Base-by-base conservation (phyloP, 2,113 vertebrate genomes). In the Progne subis region DNA sequence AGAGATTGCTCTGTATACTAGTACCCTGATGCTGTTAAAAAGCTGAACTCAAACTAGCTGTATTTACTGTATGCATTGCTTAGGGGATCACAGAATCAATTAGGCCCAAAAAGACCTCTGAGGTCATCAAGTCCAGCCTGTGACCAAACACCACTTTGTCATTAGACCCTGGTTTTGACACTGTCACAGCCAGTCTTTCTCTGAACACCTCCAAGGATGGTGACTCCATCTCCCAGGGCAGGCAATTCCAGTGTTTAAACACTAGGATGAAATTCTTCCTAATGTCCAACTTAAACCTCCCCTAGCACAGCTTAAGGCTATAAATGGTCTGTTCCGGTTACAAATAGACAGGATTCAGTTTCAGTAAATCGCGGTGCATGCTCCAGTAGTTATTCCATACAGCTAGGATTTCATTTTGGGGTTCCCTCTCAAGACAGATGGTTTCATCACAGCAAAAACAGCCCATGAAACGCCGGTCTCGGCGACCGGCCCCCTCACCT, bases 401-500 rank as follows among this genome's bases (percentile, higher is more conserved):
- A n/a, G 23, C 5, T 31, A 19, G 14, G 2, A 3, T 10, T 65
- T 53, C 34, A 39, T 3, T 4, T 4, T 0, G 29, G 15, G 11
- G 2, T 9, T 19, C 29, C 3, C n/a, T 50, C 32, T 23, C 37
- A 6, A 17, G 7, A 34, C 21, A 8, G 8, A 32, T 21, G 6
- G 11, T 34, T 69, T 47, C 11, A 8, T 2, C 19, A 13, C 8
- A 41, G 23, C 43, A 60, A 57, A 67, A 79, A 3, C 50, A 72
- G 2, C 11, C 63, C 8, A 6, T 7, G 23, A 90, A n/a, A 46
- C 3, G 6, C 25, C 4, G 25, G 2, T 15, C 10, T 34, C 16
- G 5, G 6, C 2, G 23, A 15, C 8, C 68, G 65, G 9, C 18
- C 20, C 14, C 9, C 82, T 65, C 88, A 99, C 99, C 98, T 99